A percentile compares a stretch with the other conserved stretches of the same genome.
Evolutionary conservation across 2,113 vertebrate genomes (phyloP).

Genomic region (Acanthochromis polyacanthus): DNA sequence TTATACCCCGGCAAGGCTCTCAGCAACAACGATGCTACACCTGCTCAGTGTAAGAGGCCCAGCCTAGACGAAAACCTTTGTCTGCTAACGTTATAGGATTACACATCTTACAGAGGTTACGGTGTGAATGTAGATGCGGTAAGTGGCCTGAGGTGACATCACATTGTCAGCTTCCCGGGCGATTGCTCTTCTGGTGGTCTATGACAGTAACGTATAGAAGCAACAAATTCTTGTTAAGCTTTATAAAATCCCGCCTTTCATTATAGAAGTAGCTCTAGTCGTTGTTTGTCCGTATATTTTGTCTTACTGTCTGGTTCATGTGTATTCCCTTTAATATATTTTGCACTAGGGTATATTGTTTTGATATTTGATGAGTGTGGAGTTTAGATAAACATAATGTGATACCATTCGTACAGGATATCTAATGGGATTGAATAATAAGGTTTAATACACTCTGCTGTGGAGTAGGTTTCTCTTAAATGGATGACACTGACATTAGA

Average conservation of each 20-base stretch:
- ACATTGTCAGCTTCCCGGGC: background rate
- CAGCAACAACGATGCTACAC: slow-evolving; percentile 52
- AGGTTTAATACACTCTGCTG: background rate
- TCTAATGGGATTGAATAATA: slow-evolving; percentile 23
- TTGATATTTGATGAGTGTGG: slow-evolving; percentile 12
- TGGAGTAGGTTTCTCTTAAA: background rate
- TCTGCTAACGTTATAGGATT: slow-evolving; percentile 69
- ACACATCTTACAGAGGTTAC: slow-evolving; percentile 48
- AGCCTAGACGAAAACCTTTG: slow-evolving; percentile 65
- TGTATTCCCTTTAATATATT: background rate
- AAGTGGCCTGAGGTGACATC: slow-evolving; percentile 28
- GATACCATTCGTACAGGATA: background rate
- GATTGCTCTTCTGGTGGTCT: background rate
- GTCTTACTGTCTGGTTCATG: background rate
- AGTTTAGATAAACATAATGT: slow-evolving; percentile 1
- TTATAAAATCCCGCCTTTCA: slow-evolving; percentile 34
- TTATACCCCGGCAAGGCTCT: slow-evolving; percentile 9
- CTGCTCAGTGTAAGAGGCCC: slow-evolving; percentile 58
- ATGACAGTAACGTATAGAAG: background rate
- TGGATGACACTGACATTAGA: background rate
- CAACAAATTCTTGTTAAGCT: background rate
- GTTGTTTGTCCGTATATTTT: slow-evolving; percentile 3
- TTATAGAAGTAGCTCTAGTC: slow-evolving; percentile 10
- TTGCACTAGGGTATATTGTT: background rate
- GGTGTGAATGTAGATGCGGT: slow-evolving; percentile 25